Conservation (phyloP, 2,888 invertebrate genomes). For the Megamerina dolium region DNA sequence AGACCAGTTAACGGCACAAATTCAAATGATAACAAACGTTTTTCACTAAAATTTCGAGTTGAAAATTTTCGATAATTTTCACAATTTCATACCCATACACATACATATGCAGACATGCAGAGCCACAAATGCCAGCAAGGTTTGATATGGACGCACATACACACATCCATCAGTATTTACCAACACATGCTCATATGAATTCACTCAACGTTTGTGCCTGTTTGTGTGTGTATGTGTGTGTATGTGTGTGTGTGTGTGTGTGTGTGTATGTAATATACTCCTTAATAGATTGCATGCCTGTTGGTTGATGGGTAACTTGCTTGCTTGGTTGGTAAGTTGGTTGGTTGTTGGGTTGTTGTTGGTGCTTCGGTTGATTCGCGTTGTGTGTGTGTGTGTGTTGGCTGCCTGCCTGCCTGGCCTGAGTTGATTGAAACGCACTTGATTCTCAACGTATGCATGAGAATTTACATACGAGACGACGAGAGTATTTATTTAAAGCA, state of each 20-base stretch:
- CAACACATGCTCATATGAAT: too few relatives aligned
- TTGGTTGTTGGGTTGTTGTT: too few relatives aligned
- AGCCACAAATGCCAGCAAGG: background rate
- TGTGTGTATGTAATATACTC: too few relatives aligned
- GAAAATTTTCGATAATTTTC: conserved; percentile 38
- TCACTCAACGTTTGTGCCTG: too few relatives aligned
- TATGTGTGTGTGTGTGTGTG: too few relatives aligned
- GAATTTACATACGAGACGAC: background rate
- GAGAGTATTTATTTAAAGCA: too few relatives aligned
- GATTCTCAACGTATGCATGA: conserved; percentile 10
- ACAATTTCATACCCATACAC: conserved; percentile 23
- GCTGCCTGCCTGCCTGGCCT: conserved; percentile 11
- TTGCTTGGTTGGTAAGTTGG: too few relatives aligned
- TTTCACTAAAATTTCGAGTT: conserved; percentile 24
- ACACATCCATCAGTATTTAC: background rate
- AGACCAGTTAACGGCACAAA: conserved; percentile 26
- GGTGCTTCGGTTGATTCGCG: too few relatives aligned
- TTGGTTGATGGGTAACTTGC: too few relatives aligned
- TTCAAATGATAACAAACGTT: conserved; percentile 37
- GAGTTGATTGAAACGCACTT: conserved; percentile 8
- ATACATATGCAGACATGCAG: background rate
- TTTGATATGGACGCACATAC: background rate
- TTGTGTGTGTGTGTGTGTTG: too few relatives aligned
- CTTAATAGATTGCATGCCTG: too few relatives aligned
- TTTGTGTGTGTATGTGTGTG: too few relatives aligned